Percentiles rank a stretch among this genome's conserved stretches.
Conservation (phyloP, 2,888 invertebrate species). For the Chymomyza amoena region DNA sequence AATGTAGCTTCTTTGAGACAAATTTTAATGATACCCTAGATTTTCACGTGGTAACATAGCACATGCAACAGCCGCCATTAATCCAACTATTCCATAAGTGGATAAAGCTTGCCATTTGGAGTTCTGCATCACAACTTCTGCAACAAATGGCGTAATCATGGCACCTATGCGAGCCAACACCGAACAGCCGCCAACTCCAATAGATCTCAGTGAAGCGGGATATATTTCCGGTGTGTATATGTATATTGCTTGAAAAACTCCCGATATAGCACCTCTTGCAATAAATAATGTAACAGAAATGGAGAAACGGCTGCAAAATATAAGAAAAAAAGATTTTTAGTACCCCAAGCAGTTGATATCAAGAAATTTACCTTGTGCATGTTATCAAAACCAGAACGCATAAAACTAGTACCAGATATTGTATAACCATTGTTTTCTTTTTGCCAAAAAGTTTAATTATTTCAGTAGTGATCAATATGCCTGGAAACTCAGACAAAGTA, state of each 20-base stretch:
- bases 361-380: conserved; percentile 22
- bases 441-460: conserved; percentile 93
- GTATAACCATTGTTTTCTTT: conserved; percentile 95
- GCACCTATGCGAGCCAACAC: conserved; percentile 34
- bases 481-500: conserved; percentile 95
- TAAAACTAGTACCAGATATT: conserved; percentile 86
- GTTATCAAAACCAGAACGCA: conserved; percentile 29
- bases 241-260: conserved; percentile 96
- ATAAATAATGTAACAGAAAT: conserved; percentile 90
- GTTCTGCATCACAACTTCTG: conserved; percentile 35
- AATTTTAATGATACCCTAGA: conserved; percentile 14
- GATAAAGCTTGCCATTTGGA: conserved; percentile 34
- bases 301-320: conserved; percentile 80
- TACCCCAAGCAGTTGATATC: neutral
- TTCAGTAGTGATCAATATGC: conserved; percentile 92
- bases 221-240: conserved; percentile 98
- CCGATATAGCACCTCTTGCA: conserved; percentile 94
- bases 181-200: conserved; percentile 82
- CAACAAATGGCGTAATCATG: conserved; percentile 40
- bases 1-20: neutral
- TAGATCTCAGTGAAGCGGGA: conserved; percentile 90
- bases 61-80: conserved; percentile 36
- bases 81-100: conserved; percentile 34
- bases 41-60: conserved; percentile 31
- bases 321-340: neutral